A percentile compares a stretch with the other conserved stretches of the same genome.
These are phyloP conservation scores for Byasa hedistus DNA, from an alignment of 2,888 invertebrate genomes.

Conservation along the genomic window DNA sequence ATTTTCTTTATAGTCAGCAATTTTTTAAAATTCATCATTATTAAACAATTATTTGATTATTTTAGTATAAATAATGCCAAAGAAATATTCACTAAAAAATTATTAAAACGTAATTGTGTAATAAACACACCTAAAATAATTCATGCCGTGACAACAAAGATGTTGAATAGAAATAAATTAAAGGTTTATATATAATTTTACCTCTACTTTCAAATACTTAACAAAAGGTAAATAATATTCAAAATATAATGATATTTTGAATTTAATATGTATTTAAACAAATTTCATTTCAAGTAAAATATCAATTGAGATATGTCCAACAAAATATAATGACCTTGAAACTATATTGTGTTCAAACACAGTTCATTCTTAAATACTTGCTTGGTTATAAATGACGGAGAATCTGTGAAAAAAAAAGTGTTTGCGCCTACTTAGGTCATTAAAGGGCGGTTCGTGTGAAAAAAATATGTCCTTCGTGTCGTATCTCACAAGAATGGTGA, in stretches of 20 bases:
- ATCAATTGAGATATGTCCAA: not conserved
- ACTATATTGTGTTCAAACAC: not conserved
- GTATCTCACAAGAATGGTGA: slow-evolving; percentile 65
- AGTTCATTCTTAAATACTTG: slow-evolving; percentile 10
- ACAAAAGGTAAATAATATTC: too few relatives aligned
- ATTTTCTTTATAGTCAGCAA: not conserved
- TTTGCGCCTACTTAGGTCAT: slow-evolving; percentile 35
- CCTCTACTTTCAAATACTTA: too few relatives aligned
- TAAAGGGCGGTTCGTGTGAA: slow-evolving; percentile 51
- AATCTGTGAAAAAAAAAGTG: slow-evolving; percentile 29
- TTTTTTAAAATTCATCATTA: not conserved
- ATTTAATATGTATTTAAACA: not conserved
- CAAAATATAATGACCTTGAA: not conserved
- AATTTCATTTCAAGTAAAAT: not conserved
- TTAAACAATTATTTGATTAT: too few relatives aligned
- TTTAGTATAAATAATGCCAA: too few relatives aligned
- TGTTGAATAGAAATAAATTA: too few relatives aligned
- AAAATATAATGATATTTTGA: too few relatives aligned
- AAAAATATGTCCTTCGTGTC: slow-evolving; percentile 60
- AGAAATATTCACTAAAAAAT: too few relatives aligned
- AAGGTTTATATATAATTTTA: too few relatives aligned
- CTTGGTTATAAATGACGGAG: slow-evolving; percentile 31
- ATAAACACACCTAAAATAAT: too few relatives aligned
- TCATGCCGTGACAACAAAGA: too few relatives aligned
- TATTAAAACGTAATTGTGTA: too few relatives aligned